Evolutionary conservation across 1,140 invertebrate species (phyloP).

Genomic region (Bombus waltoni): DNA sequence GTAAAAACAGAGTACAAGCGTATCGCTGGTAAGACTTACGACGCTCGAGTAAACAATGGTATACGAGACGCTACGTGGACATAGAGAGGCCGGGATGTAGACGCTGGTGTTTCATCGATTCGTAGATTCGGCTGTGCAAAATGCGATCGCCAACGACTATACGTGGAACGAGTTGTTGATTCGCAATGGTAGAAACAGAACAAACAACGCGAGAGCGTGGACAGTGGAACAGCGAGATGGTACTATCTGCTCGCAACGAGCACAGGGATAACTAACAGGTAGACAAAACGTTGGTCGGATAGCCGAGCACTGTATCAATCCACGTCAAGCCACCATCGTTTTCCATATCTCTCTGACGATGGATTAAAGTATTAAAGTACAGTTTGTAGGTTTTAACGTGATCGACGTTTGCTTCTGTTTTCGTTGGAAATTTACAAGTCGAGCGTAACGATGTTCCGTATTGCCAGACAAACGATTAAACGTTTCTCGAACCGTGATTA

Average conservation of each 20-base stretch:
- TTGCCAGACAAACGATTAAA: neutral
- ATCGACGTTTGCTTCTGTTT: neutral
- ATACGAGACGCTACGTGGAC: neutral
- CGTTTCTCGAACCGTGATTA: neutral
- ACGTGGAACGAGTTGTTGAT: conserved; percentile 20
- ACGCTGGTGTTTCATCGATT: neutral
- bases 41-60: conserved; percentile 15
- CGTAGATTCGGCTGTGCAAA: neutral
- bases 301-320: neutral
- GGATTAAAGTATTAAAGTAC: neutral
- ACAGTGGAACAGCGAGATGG: neutral
- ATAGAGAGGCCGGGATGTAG: neutral
- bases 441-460: neutral
- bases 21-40: neutral
- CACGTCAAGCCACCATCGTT: neutral
- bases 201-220: neutral
- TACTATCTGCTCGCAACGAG: conserved; percentile 26
- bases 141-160: neutral
- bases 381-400: neutral
- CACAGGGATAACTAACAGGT: neutral
- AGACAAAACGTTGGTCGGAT: conserved; percentile 38
- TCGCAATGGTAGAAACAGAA: neutral
- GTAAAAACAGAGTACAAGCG: neutral
- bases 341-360: neutral
- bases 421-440: neutral